Evolutionary conservation across 2,113 vertebrate species (phyloP), one percentile per base, ranked within the genome.

Genomic region (Chloebia gouldiae): DNA sequence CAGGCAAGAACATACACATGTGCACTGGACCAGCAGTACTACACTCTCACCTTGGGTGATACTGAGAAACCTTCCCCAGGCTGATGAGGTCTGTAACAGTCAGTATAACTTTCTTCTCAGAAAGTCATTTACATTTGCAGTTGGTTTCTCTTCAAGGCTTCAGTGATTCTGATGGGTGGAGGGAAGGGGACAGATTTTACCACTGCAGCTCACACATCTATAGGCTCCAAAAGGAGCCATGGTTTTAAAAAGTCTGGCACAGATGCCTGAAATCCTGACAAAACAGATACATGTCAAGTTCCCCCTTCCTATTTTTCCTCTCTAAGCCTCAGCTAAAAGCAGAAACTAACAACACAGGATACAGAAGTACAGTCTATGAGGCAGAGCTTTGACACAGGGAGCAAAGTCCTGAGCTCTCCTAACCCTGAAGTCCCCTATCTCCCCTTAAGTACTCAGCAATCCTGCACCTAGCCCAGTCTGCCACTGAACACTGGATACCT

Each of bases 41-140:
- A 60, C 51, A 75, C 37, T 92, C 90, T 95, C 82, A 94, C 90
- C 82, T 86, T 90, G 85, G 82, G 51, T 6, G 13, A 93, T 88
- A 95, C 90, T 81, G 90, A 93, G 79, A 96, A 97, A 83, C 56
- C 75, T 60, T 83, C 76, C 33, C 68, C 93, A 94, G 90, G 79
- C 78, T 93, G 88, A 75, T 86, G 86, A 88, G 44, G 88, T 80
- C 82, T 92, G 72, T 81, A 96, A 96, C 56, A 94, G 90, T 45
- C 72, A 68, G 24, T 0, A 4, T 39, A 76, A 86, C 88, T 92
- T 95, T 93, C 90, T 95, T 96, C 93, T 96, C 92, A 96, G 95
- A 96, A 96, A 96, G 94, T 96, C 24, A 88, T 97, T 95, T 95
- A 96, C 94, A 95, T 96, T 65, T 86, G 79, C 90, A 92, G 76